phyloP scores from a whole-genome alignment of 2,888 invertebrate genomes.

The Dinocampus coccinellae region DNA sequence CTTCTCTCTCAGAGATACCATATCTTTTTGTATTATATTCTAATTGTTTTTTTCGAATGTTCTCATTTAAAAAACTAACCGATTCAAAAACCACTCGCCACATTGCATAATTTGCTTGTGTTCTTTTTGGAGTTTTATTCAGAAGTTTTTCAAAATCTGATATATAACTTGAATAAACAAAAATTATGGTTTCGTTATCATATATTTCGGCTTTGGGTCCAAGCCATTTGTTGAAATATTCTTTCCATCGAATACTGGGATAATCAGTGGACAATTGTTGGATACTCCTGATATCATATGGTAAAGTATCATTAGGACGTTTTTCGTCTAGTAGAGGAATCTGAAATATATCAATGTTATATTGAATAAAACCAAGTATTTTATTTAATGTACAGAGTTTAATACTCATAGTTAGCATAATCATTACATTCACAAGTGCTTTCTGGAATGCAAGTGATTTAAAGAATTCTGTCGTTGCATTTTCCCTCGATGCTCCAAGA shows the following conservation, averaged over 20 bases:
- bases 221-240: constrained; percentile 86
- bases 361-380: not conserved
- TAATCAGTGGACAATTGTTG: constrained; percentile 80
- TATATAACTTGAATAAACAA: constrained; percentile 88
- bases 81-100: constrained; percentile 90
- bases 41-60: constrained; percentile 82
- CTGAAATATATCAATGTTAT: constrained; percentile 37
- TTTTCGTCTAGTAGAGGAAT: constrained; percentile 81
- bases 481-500: constrained; percentile 82
- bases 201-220: constrained; percentile 75
- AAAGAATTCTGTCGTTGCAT: constrained; percentile 79
- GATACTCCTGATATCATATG: constrained; percentile 95
- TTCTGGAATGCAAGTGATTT: constrained; percentile 91
- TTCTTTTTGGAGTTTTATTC: constrained; percentile 74
- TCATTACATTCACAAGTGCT: constrained; percentile 90
- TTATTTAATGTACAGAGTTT: too few relatives aligned
- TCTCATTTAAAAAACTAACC: constrained; percentile 84
- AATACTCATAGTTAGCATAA: too few relatives aligned
- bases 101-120: constrained; percentile 91
- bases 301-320: constrained; percentile 87
- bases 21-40: constrained; percentile 85
- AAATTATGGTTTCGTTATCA: constrained; percentile 83
- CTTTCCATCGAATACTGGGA: constrained; percentile 83
- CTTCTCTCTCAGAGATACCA: constrained; percentile 86
- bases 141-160: constrained; percentile 77